Evolutionary conservation across 92 coral and sea anemone species (phyloP), one percentile per base, ranked within the genome.

Genomic region (Paramuricea clavata): DNA sequence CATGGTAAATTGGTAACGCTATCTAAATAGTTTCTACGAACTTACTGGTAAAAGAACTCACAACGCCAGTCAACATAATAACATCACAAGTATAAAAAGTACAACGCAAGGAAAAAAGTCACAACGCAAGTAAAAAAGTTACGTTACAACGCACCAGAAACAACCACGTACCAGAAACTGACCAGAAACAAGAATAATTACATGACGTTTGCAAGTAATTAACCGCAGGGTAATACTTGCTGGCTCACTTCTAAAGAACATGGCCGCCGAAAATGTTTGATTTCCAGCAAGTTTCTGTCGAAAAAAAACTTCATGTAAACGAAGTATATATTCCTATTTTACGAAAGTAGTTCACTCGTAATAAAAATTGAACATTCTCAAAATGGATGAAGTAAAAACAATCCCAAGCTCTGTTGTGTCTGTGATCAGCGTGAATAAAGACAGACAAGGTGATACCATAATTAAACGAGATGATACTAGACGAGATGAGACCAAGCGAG

Each of bases 401-500:
- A 0, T 65, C 39, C 72, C 72, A 65, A 65, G 72, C 13, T 65
- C 72, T 65, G 41, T 65, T 65, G 72, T 65, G 41, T 54, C 62
- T 54, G 62, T 54, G 17, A 33, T 65, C 22, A 65, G 39, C 17
- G 72, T 28, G 41, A 65, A 65, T 30, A 31, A 32, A 41, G 81
- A 44, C 59, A 12, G 76, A 85, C 56, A 82, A 85, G 69, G 41
- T 44, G 61, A 82, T 39, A 47, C 52, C 5, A 65, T n/a, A n/a
- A n/a, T 17, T 84, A 36, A 74, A 85, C 56, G 82, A 85, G 69
- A 52, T 44, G 61, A 82, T 39, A 47, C 52, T 7, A 65, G 93
- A 52, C 91, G 87, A 44, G 77, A 91, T 35, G 93, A 94, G 36
- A 74, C 86, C 32, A 43, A 60, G 72, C 69, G 85, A 70, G 76